A percentile compares a stretch with the other conserved stretches of the same genome.
Conservation (phyloP, 2,113 vertebrate species). For the Fregetta grallaria region DNA sequence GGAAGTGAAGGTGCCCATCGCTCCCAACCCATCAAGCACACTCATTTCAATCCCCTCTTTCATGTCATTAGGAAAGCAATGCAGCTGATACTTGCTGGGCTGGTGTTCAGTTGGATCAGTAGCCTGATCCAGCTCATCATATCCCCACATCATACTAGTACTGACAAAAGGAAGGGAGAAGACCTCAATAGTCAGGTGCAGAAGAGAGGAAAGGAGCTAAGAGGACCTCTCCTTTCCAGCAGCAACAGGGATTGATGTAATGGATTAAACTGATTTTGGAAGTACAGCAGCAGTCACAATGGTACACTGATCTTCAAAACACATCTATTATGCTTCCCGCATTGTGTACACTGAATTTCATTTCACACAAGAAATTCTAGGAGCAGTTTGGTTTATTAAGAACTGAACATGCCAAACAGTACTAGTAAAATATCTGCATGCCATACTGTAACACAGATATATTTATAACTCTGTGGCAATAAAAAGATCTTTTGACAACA, state of each 20-base stretch:
- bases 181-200: background rate
- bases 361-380: background rate
- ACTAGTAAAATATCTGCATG: background rate
- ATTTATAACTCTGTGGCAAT: conserved; percentile 61
- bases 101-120: background rate
- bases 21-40: background rate
- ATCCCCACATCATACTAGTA: background rate
- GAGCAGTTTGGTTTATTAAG: background rate
- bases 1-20: background rate
- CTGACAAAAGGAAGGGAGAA: background rate
- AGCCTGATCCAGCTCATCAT: background rate
- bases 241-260: background rate
- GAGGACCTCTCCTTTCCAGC: background rate
- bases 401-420: background rate
- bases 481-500: conserved; percentile 73
- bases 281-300: background rate
- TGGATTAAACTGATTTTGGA: background rate
- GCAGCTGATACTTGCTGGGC: background rate
- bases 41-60: background rate
- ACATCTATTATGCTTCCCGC: background rate
- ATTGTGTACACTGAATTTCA: background rate
- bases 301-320: background rate
- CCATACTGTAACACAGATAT: conserved; percentile 35
- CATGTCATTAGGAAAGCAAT: background rate
- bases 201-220: background rate